These are phyloP conservation scores for Idris sp. DNA, from an alignment of 1,140 invertebrate genomes.

Conservation along the genomic window DNA sequence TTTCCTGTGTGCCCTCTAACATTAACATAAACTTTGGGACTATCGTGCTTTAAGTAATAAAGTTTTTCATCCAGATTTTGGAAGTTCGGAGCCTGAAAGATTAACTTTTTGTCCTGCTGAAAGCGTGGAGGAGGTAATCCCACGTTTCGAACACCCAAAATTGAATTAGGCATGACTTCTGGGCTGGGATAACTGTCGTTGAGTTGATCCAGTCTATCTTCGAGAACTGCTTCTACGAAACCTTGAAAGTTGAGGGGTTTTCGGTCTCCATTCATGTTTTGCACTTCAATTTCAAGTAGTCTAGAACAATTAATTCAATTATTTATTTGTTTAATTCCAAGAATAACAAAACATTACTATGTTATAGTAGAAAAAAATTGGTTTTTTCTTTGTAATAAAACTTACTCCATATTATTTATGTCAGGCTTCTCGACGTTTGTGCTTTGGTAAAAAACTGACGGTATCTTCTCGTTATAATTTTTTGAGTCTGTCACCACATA, in stretches of 20 bases:
- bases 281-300: constrained; percentile 69
- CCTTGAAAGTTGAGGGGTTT: constrained; percentile 65
- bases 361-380: too few species aligned
- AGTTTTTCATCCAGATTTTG: constrained; percentile 65
- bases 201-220: constrained; percentile 32
- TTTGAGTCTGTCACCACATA: constrained; percentile 34
- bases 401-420: constrained; percentile 64
- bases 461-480: constrained; percentile 59
- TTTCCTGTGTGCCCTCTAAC: constrained; percentile 67
- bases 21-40: constrained; percentile 71
- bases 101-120: constrained; percentile 25
- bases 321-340: too few species aligned
- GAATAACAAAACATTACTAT: too few species aligned
- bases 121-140: constrained; percentile 51
- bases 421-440: constrained; percentile 71
- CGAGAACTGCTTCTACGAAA: constrained; percentile 67
- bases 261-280: constrained; percentile 63
- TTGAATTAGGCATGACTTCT: constrained; percentile 69
- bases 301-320: too few species aligned
- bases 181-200: constrained; percentile 62
- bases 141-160: constrained; percentile 69
- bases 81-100: constrained; percentile 13
- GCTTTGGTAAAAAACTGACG: constrained; percentile 57
- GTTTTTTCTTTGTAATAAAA: too few species aligned
- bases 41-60: constrained; percentile 69